Base-by-base conservation (phyloP, 2,113 vertebrate species). In the Paradoxurus hermaphroditus region DNA sequence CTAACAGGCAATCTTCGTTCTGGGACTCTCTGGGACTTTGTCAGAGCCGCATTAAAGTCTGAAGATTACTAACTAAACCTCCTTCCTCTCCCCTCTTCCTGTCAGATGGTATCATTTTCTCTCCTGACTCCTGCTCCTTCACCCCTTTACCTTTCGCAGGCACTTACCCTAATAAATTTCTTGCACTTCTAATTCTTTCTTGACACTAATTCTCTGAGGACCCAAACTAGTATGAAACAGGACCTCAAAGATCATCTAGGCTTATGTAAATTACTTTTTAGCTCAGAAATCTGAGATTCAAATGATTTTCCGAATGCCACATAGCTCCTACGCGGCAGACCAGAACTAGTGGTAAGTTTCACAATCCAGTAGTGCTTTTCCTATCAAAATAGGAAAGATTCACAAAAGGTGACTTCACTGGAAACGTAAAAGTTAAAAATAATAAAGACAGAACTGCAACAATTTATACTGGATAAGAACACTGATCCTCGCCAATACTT, bases 361-460 rank as follows among this genome's bases (percentile, higher is more conserved):
- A 93, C 29, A 87, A 90, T 25, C n/a, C 34, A 92, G 29, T 65
- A 49, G 92, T 67, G 46, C 14, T 59, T 97, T 94, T 94, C 59
- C 49, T 86, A 41, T 25, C 34, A 62, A 86, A 83, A 90, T 23
- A 82, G 25, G 14, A 91, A 88, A 88, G 81, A 70, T 77, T 92
- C 44, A 39, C 92, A 78, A 84, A 94, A 90, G 11, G 39, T 73
- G 12, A 51, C 70, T 85, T 89, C 18, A 39, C 2, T 85, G 29
- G 27, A 93, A 95, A 86, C 67, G 72, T 7, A 59, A 51, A 68
- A 51, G 56, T 15, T 65, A 7, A 62, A 95, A 90, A 39, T 67
- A 75, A 49, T 81, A 67, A 87, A 93, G 62, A 41, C n/a, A 92
- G 92, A 72, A 49, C 31, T 67, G 25, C 39, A 67, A 63, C 12